Conservation (phyloP, 2,113 vertebrate genomes). For the Oncorhynchus clarkii region DNA sequence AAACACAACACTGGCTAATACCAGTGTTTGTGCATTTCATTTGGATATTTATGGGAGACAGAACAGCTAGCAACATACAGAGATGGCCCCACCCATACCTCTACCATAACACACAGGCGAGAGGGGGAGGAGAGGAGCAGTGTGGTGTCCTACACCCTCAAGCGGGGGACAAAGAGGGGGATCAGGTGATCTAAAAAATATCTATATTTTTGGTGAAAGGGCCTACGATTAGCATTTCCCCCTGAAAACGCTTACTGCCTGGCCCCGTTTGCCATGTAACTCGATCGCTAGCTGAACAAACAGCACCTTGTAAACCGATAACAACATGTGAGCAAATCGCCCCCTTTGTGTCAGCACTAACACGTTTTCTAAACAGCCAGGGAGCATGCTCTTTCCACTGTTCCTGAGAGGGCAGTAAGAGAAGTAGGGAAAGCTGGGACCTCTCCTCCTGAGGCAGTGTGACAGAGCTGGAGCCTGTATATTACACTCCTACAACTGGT, state of each 20-base stretch:
- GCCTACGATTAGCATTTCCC: slow-evolving; percentile 9
- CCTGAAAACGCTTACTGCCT: slow-evolving; percentile 16
- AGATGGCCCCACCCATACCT: too few relatives aligned
- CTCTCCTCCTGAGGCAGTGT: too few relatives aligned
- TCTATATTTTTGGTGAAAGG: slow-evolving; percentile 2
- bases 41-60: too few relatives aligned
- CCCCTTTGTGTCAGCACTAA: slow-evolving; percentile 38
- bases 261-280: slow-evolving; percentile 50
- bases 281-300: slow-evolving; percentile 56
- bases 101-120: too few relatives aligned
- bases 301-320: slow-evolving; percentile 56
- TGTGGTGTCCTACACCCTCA: not conserved
- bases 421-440: slow-evolving; percentile 8
- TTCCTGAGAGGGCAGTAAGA: not conserved
- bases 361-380: slow-evolving; percentile 17
- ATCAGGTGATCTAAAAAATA: slow-evolving; percentile 18
- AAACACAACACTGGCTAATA: not conserved
- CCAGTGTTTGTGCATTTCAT: too few relatives aligned
- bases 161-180: slow-evolving; percentile 29
- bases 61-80: too few relatives aligned
- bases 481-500: too few relatives aligned
- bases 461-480: too few relatives aligned
- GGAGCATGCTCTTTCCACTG: not conserved
- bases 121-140: too few relatives aligned
- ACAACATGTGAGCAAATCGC: slow-evolving; percentile 45